Evolutionary conservation across 2,113 vertebrate genomes (phyloP).

Genomic region (Eulemur rufifrons): DNA sequence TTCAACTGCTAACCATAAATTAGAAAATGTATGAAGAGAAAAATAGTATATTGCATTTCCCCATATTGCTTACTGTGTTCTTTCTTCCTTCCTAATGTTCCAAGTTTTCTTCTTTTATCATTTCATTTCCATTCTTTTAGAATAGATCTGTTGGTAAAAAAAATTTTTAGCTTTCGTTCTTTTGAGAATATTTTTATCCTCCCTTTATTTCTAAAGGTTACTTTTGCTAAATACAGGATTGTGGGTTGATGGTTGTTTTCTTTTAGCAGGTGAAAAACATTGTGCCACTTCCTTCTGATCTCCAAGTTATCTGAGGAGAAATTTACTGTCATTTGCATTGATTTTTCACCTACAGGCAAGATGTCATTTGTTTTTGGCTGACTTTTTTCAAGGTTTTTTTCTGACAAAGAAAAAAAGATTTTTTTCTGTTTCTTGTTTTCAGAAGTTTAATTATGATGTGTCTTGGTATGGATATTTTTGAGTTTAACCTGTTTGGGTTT

Average conservation of each 20-base stretch:
- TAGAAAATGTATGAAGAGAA: background rate
- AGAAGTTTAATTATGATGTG: background rate
- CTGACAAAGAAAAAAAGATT: too few species aligned
- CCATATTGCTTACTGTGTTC: background rate
- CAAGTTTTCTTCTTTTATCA: background rate
- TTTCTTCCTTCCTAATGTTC: background rate
- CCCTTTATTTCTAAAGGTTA: background rate
- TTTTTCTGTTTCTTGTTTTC: background rate
- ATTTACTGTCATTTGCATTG: background rate
- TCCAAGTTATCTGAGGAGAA: background rate
- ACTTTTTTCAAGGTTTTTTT: too few species aligned
- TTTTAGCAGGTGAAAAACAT: background rate
- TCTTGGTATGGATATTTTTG: background rate
- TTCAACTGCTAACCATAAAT: background rate
- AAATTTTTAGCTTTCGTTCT: background rate
- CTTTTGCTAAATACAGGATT: background rate
- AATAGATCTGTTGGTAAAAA: background rate
- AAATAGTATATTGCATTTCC: background rate
- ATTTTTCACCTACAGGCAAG: background rate
- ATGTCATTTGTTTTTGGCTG: background rate
- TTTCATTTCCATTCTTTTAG: background rate
- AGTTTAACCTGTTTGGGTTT: background rate
- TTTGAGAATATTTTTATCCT: background rate
- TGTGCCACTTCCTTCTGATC: background rate
- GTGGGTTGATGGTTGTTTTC: background rate